Evolutionary conservation across 2,113 vertebrate genomes (phyloP), one percentile per base, ranked within the genome.

Genomic region (Nesoenas mayeri): DNA sequence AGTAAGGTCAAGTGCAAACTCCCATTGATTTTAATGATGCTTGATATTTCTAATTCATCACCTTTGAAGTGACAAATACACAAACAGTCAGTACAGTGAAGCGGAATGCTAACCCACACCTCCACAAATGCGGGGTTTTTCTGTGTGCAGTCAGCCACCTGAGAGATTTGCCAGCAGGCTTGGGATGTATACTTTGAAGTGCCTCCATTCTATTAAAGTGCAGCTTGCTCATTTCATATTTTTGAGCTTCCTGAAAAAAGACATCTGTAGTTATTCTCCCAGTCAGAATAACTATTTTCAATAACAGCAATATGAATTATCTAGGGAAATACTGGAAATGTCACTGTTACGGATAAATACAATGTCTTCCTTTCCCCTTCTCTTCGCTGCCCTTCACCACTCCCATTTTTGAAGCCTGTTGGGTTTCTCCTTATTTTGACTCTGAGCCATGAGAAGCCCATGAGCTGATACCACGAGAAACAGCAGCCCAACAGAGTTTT

Each of bases 241-340:
- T 96, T 91, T 79, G 34, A 92, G 65, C 74, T 90, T 90, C 90
- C 84, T 84, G 51, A 82, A 93, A 95, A 91, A 83, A 61, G 56
- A 11, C 18, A 9, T 84, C 90, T 93, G 85, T 88, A 83, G 60
- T 90, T 94, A 93, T 90, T 91, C 85, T 90, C 92, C 85, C 69
- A 92, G 75, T 86, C 82, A 86, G 90, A 93, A 91, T 71, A 97
- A 91, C 79, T 60, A 80, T 83, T 91, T 73, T 29, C 75, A 88
- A 75, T 80, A 96, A 93, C 53, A 51, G 64, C 88, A 94, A 96
- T 96, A 95, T 85, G 50, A 93, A 90, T 91, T 94, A 83, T 65
- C 85, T 87, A 36, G 44, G 66, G 54, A 73, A 94, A 93, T 38
- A 48, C 64, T 64, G 51, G 75, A 90, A 94, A 83, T 65, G 40